Conservation (phyloP, 2,113 vertebrate species). For the Erpornis zantholeuca region DNA sequence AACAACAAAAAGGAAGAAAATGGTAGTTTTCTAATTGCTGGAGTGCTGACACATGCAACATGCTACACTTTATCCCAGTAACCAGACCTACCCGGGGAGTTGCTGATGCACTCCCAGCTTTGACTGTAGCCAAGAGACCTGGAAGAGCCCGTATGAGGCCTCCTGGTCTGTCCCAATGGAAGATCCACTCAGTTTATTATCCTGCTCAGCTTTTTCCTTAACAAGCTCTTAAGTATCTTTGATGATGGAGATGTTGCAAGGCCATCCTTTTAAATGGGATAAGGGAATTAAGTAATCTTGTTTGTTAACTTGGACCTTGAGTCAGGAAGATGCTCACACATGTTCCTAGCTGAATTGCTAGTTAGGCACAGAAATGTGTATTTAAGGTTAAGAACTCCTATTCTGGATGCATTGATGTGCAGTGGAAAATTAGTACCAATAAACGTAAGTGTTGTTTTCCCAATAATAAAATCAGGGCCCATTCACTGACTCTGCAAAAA, state of each 20-base stretch:
- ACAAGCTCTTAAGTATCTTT: not conserved
- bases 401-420: not conserved
- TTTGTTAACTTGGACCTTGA: not conserved
- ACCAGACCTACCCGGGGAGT: not conserved
- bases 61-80: not conserved
- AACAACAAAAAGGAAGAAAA: not conserved
- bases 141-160: not conserved
- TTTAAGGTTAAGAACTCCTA: not conserved
- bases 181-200: not conserved
- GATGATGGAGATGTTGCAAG: not conserved
- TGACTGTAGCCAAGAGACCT: not conserved
- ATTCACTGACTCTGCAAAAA: not conserved
- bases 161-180: accelerated
- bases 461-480: not conserved
- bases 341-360: not conserved
- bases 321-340: not conserved
- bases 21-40: not conserved
- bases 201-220: not conserved
- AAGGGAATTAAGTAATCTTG: not conserved
- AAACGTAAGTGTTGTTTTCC: not conserved
- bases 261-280: not conserved
- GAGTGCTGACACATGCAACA: not conserved
- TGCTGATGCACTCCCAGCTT: not conserved
- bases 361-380: not conserved
- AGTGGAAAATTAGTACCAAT: not conserved